Conservation (phyloP, 2,113 vertebrate species). For the Thinocorus orbignyianus region DNA sequence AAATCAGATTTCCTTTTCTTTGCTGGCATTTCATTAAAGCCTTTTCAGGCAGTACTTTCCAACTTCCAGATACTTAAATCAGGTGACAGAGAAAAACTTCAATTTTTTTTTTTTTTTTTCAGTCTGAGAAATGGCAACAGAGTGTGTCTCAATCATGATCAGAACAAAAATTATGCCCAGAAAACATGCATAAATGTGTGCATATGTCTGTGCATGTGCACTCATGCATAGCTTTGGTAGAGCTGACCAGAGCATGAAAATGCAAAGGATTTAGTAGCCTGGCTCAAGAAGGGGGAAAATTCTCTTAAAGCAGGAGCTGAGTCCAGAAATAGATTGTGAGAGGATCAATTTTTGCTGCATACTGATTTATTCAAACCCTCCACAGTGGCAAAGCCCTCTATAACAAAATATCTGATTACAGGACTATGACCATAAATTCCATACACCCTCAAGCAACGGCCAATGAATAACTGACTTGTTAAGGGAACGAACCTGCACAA, state of each 20-base stretch:
- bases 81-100: background rate
- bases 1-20: slow-evolving; percentile 52
- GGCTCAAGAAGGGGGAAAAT: background rate
- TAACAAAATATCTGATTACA: slow-evolving; percentile 66
- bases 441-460: slow-evolving; percentile 18
- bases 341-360: slow-evolving; percentile 54
- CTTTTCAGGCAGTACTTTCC: slow-evolving; percentile 19
- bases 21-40: slow-evolving; percentile 16
- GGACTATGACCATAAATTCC: slow-evolving; percentile 56
- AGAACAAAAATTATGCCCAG: background rate
- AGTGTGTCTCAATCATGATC: background rate
- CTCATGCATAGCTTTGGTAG: background rate
- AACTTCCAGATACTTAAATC: slow-evolving; percentile 3
- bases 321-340: slow-evolving; percentile 29
- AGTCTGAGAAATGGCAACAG: background rate
- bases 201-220: rapidly evolving
- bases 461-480: slow-evolving; percentile 71
- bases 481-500: slow-evolving; percentile 16
- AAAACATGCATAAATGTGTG: background rate
- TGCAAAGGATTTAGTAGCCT: background rate
- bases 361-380: slow-evolving; percentile 56
- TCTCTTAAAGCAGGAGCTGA: background rate
- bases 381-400: slow-evolving; percentile 19
- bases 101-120: background rate
- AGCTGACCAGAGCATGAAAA: background rate